phyloP scores from a whole-genome alignment of 2,797 vertebrate genomes.

The Cirrhinus molitorella region DNA sequence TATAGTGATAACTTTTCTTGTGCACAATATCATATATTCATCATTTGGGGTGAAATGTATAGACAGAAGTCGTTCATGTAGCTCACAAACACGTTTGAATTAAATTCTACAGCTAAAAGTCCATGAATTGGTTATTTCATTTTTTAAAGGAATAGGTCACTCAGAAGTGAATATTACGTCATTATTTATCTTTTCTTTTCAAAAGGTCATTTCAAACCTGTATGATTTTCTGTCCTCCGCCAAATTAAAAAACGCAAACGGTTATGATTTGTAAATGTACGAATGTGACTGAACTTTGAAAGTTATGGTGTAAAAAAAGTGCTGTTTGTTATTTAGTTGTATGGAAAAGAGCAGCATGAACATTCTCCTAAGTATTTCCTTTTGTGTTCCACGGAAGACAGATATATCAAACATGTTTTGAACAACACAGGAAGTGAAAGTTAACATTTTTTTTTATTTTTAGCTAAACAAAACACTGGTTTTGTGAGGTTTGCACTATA shows the following conservation, averaged over 20 bases:
- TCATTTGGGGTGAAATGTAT: not conserved
- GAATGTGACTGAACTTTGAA: not conserved
- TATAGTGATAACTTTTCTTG: not conserved
- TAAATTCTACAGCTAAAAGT: not conserved
- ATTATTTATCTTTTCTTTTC: no score
- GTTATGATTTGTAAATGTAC: not conserved
- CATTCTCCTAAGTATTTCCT: not conserved
- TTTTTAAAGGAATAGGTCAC: not conserved
- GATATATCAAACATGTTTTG: not conserved
- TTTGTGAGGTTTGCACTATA: not conserved
- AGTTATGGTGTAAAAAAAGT: not conserved
- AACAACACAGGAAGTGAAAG: not conserved
- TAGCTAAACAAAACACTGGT: not conserved
- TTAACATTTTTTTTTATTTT: not conserved
- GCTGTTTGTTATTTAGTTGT: not conserved
- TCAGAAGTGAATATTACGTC: not conserved
- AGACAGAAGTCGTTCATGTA: not conserved
- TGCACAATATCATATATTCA: no score
- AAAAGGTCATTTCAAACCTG: not conserved
- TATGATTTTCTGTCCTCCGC: not conserved
- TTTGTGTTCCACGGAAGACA: not conserved
- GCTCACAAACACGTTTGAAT: not conserved
- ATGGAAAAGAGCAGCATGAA: not conserved
- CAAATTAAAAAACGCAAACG: not conserved
- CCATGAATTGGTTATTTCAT: not conserved